Percentiles rank a stretch among this genome's conserved stretches.
These are phyloP conservation scores for Rhagoletis pomonella DNA, from an alignment of 1,140 invertebrate species.

Conservation along the genomic window DNA sequence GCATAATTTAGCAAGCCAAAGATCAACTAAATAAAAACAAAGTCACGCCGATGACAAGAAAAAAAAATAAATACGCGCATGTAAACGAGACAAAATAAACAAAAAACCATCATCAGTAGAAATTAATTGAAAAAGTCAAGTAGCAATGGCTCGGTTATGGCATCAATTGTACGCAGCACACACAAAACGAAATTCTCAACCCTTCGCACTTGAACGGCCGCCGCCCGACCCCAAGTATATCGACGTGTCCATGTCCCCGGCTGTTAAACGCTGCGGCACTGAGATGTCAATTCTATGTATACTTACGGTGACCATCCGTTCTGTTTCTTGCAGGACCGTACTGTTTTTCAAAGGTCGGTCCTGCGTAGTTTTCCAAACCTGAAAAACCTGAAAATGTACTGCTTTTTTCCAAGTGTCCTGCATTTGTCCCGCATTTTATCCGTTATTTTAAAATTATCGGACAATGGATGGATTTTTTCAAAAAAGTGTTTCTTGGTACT, in stretches of 20 bases:
- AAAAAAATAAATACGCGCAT: neutral
- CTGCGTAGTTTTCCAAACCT: too few species aligned
- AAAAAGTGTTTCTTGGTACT: too few species aligned
- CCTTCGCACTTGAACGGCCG: neutral
- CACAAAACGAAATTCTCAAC: neutral
- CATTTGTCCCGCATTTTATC: too few species aligned
- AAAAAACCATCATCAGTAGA: slow-evolving; percentile 6
- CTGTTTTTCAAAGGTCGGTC: too few species aligned
- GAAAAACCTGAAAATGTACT: too few species aligned
- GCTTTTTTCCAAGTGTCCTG: too few species aligned
- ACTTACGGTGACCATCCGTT: too few species aligned
- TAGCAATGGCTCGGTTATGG: slow-evolving; percentile 9
- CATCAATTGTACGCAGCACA: slow-evolving; percentile 39
- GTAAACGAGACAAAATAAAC: neutral
- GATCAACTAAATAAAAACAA: slow-evolving; percentile 44
- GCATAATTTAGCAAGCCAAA: slow-evolving; percentile 50
- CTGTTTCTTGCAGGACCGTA: too few species aligned
- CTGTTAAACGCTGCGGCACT: slow-evolving; percentile 27
- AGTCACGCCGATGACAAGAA: neutral
- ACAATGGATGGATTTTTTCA: too few species aligned
- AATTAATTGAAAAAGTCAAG: slow-evolving; percentile 50
- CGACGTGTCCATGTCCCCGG: neutral
- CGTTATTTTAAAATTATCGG: too few species aligned
- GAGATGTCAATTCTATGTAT: slow-evolving; percentile 16
- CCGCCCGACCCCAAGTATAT: neutral